Conservation (phyloP, 2,888 invertebrate species). For the Metallyticus violacea region DNA sequence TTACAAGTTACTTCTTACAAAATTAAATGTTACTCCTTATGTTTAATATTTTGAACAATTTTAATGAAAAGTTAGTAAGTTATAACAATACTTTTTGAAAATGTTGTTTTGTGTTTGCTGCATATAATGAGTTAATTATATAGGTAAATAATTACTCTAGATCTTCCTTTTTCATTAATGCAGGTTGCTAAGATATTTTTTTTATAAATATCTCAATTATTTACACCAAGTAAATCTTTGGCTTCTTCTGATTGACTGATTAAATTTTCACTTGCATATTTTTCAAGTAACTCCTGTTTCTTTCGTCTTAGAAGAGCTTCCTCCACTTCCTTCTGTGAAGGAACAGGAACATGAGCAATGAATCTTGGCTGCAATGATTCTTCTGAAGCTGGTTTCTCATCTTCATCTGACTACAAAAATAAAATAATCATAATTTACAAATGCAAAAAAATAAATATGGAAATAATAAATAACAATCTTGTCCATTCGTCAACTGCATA, state of each 20-base stretch:
- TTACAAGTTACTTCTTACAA: no score
- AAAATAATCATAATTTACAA: conserved; percentile 1
- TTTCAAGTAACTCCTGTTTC: conserved; percentile 87
- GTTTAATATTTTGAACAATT: no score
- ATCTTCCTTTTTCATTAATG: no score
- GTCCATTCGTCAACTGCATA: no score
- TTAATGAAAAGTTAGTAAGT: no score
- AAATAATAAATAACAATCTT: background rate
- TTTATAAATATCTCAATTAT: background rate
- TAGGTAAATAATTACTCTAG: no score
- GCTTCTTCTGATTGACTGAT: conserved; percentile 24
- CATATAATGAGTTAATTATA: no score
- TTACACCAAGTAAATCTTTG: conserved; percentile 25
- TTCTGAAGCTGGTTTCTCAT: conserved; percentile 31
- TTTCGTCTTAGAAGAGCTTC: conserved; percentile 85
- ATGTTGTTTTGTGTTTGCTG: no score
- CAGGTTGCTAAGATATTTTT: no score
- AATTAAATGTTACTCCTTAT: no score
- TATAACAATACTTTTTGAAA: no score
- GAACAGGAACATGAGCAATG: conserved; percentile 87
- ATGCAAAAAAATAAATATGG: no score
- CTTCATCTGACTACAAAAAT: conserved; percentile 35
- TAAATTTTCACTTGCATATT: conserved; percentile 56
- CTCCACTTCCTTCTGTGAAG: conserved; percentile 91
- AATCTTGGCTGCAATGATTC: conserved; percentile 56